Base-by-base conservation (phyloP, 64 coral and sea anemone genomes). In the Hydrozoanthus tunicans region DNA sequence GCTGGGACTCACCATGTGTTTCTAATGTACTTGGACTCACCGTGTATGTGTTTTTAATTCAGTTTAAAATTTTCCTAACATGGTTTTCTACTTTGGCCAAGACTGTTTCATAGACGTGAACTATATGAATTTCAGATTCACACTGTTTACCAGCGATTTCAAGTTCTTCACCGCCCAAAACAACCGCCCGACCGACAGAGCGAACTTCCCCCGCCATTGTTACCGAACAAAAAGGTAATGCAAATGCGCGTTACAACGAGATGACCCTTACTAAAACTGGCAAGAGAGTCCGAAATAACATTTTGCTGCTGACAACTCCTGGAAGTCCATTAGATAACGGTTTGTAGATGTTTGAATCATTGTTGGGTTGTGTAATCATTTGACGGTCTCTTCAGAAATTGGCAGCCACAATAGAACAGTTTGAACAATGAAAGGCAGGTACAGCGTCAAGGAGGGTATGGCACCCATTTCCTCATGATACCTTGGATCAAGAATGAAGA, bases 171-270 rank as follows among this genome's bases (percentile, higher is more conserved):
- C 43, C 52, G 10, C 43, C 52, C 26, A 11, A 52, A 51, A 51
- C 72, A 53, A 52, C 72, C 32, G 52, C 72, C 25, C 27, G 26
- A 10, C 72, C 72, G 43, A 0, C 32, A 52, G 72, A 4, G 8
- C 25, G 24, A 5, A 75, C 72, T 75, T 12, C 26, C 0, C 55
- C 55, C 7, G 54, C 23, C 14, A 11, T 59, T 1, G 53, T 23
- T 79, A 59, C 77, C 7, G 77, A 79, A 79, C 56, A 79, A 59
- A 23, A 59, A 75, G 26, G 72, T 79, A 23, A 59, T 20, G 77
- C 56, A 56, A 5, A 79, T 79, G 77, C 77, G 53, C 77, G 15
- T 17, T 56, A 56, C 53, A 79, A 58, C 53, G n/a, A 79, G 56
- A 75, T 75, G 32, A 79, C 56, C 55, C 8, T 23, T 9, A 5